Evolutionary conservation across 2,113 vertebrate genomes (phyloP).

Genomic region (Hoplias malabaricus): DNA sequence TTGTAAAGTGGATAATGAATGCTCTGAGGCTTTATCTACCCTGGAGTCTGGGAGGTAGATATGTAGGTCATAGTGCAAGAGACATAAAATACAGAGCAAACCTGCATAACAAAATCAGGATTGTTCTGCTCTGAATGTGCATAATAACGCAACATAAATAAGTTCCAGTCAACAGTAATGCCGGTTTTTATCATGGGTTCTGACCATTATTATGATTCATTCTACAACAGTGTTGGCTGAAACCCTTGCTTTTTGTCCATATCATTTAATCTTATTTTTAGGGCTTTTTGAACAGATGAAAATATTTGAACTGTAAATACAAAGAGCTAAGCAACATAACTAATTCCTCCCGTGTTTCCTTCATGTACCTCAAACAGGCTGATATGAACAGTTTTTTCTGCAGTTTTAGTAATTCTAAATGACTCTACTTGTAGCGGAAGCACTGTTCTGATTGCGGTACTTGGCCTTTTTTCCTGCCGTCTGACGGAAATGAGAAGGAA

Average conservation of each 20-base stretch:
- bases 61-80: constrained; percentile 11
- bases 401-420: not conserved
- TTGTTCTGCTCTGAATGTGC: constrained; percentile 9
- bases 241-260: not conserved
- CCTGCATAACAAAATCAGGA: constrained; percentile 4
- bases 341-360: not conserved
- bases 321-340: not conserved
- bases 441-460: not conserved
- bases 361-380: not conserved
- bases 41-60: constrained; percentile 21
- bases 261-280: not conserved
- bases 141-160: constrained; percentile 16
- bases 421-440: not conserved
- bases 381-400: not conserved
- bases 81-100: not conserved
- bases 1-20: constrained; percentile 24
- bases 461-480: not conserved
- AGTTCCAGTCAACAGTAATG: not conserved
- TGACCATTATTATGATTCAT: not conserved
- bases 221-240: not conserved
- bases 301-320: not conserved
- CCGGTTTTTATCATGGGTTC: not conserved
- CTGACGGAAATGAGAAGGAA: constrained; percentile 32
- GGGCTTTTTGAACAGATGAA: not conserved
- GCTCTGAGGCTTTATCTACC: constrained; percentile 14